These are phyloP conservation scores for Aphidius gifuensis DNA, from an alignment of 1,140 invertebrate genomes.

Conservation along the genomic window DNA sequence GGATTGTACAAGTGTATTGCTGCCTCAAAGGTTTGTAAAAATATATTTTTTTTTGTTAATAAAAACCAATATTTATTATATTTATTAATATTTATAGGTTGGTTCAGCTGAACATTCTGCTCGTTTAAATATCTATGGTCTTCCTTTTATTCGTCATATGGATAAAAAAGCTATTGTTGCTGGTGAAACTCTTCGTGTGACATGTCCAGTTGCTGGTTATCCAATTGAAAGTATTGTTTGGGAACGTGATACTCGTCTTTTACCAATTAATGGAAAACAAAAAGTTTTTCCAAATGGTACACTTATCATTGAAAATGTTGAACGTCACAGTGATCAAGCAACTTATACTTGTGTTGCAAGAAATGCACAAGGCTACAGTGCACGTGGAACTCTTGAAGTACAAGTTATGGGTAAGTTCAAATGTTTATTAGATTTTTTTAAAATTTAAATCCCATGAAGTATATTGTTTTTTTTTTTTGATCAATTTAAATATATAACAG, in stretches of 20 bases:
- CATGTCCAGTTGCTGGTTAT: conserved; percentile 91
- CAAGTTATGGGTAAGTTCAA: conserved; percentile 90
- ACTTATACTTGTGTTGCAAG: conserved; percentile 91
- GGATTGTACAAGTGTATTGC: conserved; percentile 91
- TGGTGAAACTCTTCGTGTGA: conserved; percentile 82
- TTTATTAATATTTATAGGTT: conserved; percentile 54
- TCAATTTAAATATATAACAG: background rate
- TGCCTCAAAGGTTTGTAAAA: conserved; percentile 69
- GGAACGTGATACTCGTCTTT: conserved; percentile 77
- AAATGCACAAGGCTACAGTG: conserved; percentile 85
- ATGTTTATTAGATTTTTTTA: conserved; percentile 11
- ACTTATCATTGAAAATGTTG: conserved; percentile 89
- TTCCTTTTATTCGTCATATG: conserved; percentile 86
- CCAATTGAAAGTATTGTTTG: conserved; percentile 91
- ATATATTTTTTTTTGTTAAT: background rate
- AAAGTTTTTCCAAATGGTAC: conserved; percentile 92
- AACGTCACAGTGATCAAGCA: conserved; percentile 87
- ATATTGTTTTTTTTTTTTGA: background rate
- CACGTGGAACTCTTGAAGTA: conserved; percentile 82
- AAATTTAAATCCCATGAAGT: background rate
- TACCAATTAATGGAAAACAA: conserved; percentile 94
- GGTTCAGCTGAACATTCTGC: conserved; percentile 83
- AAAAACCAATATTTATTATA: too few species aligned
- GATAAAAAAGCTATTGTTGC: conserved; percentile 93
- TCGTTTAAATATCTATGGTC: conserved; percentile 87